Percentiles rank a stretch among this genome's conserved stretches.
Conservation (phyloP, 2,888 invertebrate species). For the Antitype chi region DNA sequence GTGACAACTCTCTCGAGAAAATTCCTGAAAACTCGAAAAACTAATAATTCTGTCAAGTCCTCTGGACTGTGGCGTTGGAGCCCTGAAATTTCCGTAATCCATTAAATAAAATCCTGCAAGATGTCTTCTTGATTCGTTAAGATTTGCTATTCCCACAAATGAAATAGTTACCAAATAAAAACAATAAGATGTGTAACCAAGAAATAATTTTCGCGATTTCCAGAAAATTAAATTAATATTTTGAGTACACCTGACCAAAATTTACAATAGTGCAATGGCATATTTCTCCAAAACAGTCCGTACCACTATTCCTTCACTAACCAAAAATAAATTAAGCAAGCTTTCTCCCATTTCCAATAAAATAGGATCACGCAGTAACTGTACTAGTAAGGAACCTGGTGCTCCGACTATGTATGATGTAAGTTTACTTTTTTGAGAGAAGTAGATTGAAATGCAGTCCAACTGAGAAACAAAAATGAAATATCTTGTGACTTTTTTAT, state of each 20-base stretch:
- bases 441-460: neutral
- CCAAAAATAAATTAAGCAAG: neutral
- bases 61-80: neutral
- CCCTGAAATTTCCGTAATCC: neutral
- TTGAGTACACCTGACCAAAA: constrained; percentile 3
- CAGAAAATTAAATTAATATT: constrained; percentile 9
- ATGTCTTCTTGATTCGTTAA: neutral
- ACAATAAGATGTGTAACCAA: neutral
- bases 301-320: neutral
- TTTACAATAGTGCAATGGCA: constrained; percentile 29
- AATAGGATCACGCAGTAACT: neutral
- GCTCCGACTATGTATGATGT: constrained; percentile 71
- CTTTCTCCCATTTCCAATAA: neutral
- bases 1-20: neutral
- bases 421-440: constrained; percentile 41
- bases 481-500: neutral
- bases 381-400: constrained; percentile 31
- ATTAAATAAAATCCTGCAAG: neutral
- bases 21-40: neutral
- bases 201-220: neutral
- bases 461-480: neutral
- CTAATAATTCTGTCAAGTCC: no score
- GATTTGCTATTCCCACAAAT: neutral
- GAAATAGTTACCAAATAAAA: neutral
- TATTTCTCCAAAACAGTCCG: constrained; percentile 5